Base-by-base conservation (phyloP, 2,113 vertebrate genomes). In the Daubentonia madagascariensis region DNA sequence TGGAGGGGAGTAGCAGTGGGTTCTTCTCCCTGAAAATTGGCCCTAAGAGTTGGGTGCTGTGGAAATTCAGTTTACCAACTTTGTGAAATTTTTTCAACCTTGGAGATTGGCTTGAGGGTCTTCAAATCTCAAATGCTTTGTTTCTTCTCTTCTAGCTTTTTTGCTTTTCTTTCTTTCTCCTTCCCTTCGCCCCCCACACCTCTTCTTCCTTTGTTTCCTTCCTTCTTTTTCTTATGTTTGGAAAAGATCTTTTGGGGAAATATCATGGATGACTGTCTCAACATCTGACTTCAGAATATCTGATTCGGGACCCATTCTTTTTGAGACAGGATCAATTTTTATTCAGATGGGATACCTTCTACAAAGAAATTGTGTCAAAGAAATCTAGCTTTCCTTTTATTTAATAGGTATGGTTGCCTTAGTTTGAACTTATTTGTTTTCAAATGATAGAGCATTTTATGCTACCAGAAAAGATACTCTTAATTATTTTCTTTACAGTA, bases 391-490 rank as follows among this genome's bases (percentile, higher is more conserved):
- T 96, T 84, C 70, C 35, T 7, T 88, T 67, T 86, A 57, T 57
- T 57, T 57, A 57, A 22, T 22, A 48, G 45, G 70, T 88, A 18
- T 70, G 37, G 3, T 80, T 90, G 76, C 23, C 11, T 86, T 97
- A 78, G 23, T 92, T 87, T 81, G 28, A 94, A 80, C 2, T 88
- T 61, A n/a, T 13, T 78, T 86, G 9, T 68, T 95, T 96, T 93
- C 61, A 75, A 50, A 35, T 89, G 76, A 97, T 78, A 73, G 40
- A 70, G 73, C 28, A 92, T 67, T n/a, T 76, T 68, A 37, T 35
- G 37, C 5, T 91, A 78, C 32, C 20, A 93, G 52, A 89, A 96
- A 97, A 96, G 63, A 76, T 17, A 93, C 76, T 85, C 18, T 91
- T 12, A 12, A 22, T 35, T 54, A 45, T 48, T 57, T 76, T 87